Evolutionary conservation across 2,113 vertebrate genomes (phyloP).

Genomic region (Theristicus caerulescens): DNA sequence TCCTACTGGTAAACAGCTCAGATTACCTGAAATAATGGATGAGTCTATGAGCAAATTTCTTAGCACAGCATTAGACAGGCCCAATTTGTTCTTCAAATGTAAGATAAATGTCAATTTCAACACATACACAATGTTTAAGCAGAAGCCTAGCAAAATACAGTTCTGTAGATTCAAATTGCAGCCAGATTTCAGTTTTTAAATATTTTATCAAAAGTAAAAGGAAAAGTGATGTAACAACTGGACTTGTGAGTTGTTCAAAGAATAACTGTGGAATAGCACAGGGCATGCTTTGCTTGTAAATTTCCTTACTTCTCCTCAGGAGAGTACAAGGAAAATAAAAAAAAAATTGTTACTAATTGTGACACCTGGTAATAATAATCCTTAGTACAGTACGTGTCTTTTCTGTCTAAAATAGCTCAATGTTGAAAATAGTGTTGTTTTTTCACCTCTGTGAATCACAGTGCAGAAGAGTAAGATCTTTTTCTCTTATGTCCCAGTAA

Average conservation of each 20-base stretch:
- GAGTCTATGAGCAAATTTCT: not conserved
- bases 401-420: not conserved
- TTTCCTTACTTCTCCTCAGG: not conserved
- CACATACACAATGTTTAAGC: not conserved
- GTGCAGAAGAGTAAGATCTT: not conserved
- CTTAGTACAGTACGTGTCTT: not conserved
- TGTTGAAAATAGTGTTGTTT: not conserved
- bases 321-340: not conserved
- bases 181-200: not conserved
- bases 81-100: not conserved
- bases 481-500: not conserved
- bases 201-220: not conserved
- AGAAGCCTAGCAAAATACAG: not conserved
- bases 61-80: not conserved
- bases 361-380: not conserved
- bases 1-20: not conserved
- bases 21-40: not conserved
- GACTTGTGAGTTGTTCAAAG: not conserved
- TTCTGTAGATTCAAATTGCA: not conserved
- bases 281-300: not conserved
- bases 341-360: not conserved
- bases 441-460: not conserved
- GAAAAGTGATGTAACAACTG: not conserved
- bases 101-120: not conserved
- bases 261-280: not conserved